A percentile compares a stretch with the other conserved stretches of the same genome.
Evolutionary conservation across 2,888 invertebrate species (phyloP).

Genomic region (Muschampia plurimacula): DNA sequence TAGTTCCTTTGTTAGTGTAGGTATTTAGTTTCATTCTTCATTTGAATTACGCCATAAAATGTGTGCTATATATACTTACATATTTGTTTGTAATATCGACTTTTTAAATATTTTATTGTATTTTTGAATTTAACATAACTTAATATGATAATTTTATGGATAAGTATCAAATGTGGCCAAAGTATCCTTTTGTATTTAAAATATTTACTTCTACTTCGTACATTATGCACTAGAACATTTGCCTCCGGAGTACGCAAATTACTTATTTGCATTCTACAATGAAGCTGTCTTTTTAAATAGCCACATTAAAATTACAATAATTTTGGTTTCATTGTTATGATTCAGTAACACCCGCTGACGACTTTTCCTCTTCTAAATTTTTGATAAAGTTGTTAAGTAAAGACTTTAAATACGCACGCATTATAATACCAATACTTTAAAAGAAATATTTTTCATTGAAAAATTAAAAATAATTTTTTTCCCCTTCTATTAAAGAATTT

Average conservation of each 20-base stretch:
- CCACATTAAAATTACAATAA: too few relatives aligned
- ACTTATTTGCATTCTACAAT: neutral
- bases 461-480: too few relatives aligned
- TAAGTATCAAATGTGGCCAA: slow-evolving; percentile 15
- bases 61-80: slow-evolving; percentile 41
- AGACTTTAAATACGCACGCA: too few relatives aligned
- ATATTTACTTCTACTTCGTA: neutral
- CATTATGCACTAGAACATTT: neutral
- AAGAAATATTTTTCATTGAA: too few relatives aligned
- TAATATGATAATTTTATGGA: slow-evolving; percentile 12
- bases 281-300: neutral
- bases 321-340: too few relatives aligned
- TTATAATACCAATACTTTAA: too few relatives aligned
- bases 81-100: slow-evolving; percentile 40
- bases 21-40: neutral
- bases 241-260: neutral
- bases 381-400: too few relatives aligned
- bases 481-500: too few relatives aligned
- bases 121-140: neutral
- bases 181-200: slow-evolving; percentile 15
- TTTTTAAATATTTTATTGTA: slow-evolving; percentile 18
- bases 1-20: neutral
- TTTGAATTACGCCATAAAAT: slow-evolving; percentile 39
- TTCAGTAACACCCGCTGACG: too few relatives aligned
- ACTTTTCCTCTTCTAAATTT: too few relatives aligned